Evolutionary conservation across 2,113 vertebrate species (phyloP).

Genomic region (Pithys albifrons): DNA sequence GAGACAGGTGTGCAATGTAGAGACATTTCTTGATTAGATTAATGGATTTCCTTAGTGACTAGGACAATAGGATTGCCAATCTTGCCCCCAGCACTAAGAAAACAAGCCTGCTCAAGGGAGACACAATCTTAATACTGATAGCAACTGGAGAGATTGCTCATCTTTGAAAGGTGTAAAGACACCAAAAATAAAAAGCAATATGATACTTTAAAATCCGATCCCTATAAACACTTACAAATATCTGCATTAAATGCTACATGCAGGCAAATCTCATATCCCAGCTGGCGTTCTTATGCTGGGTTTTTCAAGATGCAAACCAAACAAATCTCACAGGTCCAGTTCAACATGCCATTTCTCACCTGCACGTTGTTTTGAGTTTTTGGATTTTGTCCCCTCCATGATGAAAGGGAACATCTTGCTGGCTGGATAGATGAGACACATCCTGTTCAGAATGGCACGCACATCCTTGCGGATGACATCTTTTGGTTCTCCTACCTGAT

Average conservation of each 20-base stretch:
- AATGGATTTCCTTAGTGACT: background rate
- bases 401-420: constrained; percentile 97
- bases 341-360: constrained; percentile 72
- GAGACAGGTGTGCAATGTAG: background rate
- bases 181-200: background rate
- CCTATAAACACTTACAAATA: background rate
- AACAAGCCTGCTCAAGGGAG: background rate
- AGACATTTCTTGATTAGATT: background rate
- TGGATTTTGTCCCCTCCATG: constrained; percentile 98
- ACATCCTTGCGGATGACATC: constrained; percentile 96
- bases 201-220: background rate
- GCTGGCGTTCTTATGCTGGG: rapidly evolving
- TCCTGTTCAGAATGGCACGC: constrained; percentile 88
- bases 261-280: background rate
- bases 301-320: background rate
- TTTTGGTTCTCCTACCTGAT: constrained; percentile 94
- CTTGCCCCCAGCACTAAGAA: background rate
- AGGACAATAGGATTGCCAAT: background rate
- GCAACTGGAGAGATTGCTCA: background rate
- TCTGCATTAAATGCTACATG: background rate
- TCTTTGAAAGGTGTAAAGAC: background rate
- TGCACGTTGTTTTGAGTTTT: constrained; percentile 97
- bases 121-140: background rate
- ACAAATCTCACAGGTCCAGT: background rate
- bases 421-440: constrained; percentile 95